Evolutionary conservation across 2,888 invertebrate genomes (phyloP).

Genomic region (Dioctria linearis): DNA sequence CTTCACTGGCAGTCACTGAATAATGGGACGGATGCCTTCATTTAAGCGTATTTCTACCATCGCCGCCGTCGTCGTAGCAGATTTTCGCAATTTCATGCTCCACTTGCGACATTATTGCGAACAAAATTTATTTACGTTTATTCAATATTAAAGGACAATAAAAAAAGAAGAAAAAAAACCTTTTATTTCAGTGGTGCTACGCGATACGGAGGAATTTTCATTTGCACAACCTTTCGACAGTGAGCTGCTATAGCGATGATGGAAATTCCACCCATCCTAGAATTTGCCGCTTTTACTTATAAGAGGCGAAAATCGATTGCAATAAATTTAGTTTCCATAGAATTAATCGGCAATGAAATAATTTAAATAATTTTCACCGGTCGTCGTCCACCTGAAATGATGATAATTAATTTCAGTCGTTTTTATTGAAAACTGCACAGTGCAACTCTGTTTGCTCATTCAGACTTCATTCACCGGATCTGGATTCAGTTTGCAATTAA

Average conservation of each 20-base stretch:
- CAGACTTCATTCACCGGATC: background rate
- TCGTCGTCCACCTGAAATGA: too few species aligned
- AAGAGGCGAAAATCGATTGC: constrained; percentile 27
- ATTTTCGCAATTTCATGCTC: constrained; percentile 40
- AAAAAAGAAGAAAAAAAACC: background rate
- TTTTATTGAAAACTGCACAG: constrained; percentile 5
- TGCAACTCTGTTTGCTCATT: background rate
- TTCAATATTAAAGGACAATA: constrained; percentile 37
- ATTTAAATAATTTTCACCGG: background rate
- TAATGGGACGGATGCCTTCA: background rate
- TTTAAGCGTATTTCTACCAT: constrained; percentile 24
- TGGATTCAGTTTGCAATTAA: background rate
- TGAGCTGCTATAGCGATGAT: background rate
- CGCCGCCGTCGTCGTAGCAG: background rate
- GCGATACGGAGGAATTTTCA: constrained; percentile 2
- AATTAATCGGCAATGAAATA: constrained; percentile 2
- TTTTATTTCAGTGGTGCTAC: constrained; percentile 24
- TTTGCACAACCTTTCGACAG: background rate
- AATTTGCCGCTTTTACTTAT: constrained; percentile 8
- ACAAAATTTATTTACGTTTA: constrained; percentile 40
- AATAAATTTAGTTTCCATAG: constrained; percentile 23
- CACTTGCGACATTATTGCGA: constrained; percentile 42
- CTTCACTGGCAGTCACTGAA: background rate
- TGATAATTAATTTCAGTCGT: background rate
- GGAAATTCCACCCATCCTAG: background rate